Conservation (phyloP, 2,113 vertebrate species). For the Tyrannus savana region DNA sequence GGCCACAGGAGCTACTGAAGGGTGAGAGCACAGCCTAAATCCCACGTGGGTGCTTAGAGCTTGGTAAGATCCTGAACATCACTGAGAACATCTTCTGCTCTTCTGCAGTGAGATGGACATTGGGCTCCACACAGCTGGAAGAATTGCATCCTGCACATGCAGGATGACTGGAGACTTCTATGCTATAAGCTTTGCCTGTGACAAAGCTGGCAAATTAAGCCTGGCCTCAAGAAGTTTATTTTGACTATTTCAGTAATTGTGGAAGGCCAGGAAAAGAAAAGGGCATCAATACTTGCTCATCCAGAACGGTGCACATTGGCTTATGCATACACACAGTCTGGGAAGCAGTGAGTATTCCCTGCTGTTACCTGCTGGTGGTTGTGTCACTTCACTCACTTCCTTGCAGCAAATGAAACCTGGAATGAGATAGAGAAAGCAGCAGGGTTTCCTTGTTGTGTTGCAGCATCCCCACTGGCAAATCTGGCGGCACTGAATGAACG, state of each 20-base stretch:
- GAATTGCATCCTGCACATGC: accelerated
- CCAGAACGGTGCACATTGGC: not conserved
- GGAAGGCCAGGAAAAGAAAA: not conserved
- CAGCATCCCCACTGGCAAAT: not conserved
- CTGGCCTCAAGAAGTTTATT: not conserved
- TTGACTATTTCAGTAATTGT: not conserved
- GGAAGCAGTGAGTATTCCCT: not conserved
- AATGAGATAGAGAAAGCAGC: not conserved
- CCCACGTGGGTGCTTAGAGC: accelerated
- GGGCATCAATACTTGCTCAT: not conserved
- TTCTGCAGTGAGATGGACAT: not conserved
- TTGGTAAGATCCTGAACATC: not conserved
- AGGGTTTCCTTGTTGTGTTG: not conserved
- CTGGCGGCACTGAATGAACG: not conserved
- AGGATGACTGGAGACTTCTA: not conserved
- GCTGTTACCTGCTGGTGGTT: not conserved
- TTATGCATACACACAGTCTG: accelerated
- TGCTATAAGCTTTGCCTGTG: not conserved
- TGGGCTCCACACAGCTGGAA: not conserved
- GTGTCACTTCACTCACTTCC: not conserved
- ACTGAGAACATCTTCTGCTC: not conserved
- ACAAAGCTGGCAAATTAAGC: not conserved
- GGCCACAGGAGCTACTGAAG: not conserved
- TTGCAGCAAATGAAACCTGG: not conserved
- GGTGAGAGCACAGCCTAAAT: not conserved